Base-by-base conservation (phyloP, 1,140 invertebrate species). In the Drosophila subpulchrella region DNA sequence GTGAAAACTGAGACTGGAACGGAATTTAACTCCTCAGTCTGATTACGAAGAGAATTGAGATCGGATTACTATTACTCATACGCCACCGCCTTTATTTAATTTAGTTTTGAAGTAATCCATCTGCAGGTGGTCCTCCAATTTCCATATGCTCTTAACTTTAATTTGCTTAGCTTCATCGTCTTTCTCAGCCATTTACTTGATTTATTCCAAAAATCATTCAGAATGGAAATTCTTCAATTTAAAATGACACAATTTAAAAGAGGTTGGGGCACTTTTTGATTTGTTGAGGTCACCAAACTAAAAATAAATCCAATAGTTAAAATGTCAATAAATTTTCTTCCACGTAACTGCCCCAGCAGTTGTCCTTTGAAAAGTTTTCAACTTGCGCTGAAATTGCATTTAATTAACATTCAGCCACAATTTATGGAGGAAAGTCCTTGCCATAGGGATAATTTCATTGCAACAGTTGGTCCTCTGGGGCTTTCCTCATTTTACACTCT, bases 391-490 rank as follows among this genome's bases (percentile, higher is more conserved):
- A 50, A 51, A 67, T 42, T 65, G 59, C 47, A 56, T 70, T 70
- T 68, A 70, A 68, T 55, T 56, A 70, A 47, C 41, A 47, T 70
- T 71, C 67, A 50, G 63, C 63, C 67, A 15, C 42, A 71, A 68
- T 24, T 36, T 48, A 17, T 34, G 30, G 30, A 12, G 15, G 24
- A 7, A 27, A 17, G 8, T 34, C 66, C 27, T n/a, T n/a, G n/a
- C 17, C 7, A 71, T 1, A 20, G 20, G 20, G 20, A 20, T 48
- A 56, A 48, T 15, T 68, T 39, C 17, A 30, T 27, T 68, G 67
- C 63, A 68, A 68, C 67, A 68, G 63, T 71, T 71, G 63, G 42
- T 17, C 59, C 2, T 51, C 36, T 15, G 24, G 12, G 3, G 17
- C 20, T 44, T 24, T 20, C 15, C n/a, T 6, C 3, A 30, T 10